Conservation (phyloP, 2,797 vertebrate species). For the Eutrigla gurnardus region DNA sequence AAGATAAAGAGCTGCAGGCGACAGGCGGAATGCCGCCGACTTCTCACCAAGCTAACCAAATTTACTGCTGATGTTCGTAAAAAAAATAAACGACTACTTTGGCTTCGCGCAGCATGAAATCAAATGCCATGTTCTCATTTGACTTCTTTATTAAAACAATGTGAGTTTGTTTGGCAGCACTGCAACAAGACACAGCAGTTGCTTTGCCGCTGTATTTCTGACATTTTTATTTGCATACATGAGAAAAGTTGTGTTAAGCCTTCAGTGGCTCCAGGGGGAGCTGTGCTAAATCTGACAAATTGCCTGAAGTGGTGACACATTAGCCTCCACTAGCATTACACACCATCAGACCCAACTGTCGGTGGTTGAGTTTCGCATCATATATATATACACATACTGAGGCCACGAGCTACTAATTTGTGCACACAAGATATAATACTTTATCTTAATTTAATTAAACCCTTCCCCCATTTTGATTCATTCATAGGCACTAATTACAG, state of each 20-base stretch:
- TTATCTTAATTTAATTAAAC: not conserved
- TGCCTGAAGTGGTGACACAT: not conserved
- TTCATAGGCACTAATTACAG: not conserved
- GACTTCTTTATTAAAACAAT: constrained; percentile 5
- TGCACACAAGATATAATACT: not conserved
- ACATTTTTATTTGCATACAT: not conserved
- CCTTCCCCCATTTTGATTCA: not conserved
- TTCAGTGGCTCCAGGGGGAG: not conserved
- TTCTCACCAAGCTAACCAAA: not conserved
- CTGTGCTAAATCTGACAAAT: not conserved
- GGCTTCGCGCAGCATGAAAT: not conserved
- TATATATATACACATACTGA: not conserved
- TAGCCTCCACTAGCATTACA: not conserved
- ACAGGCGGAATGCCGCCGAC: not conserved
- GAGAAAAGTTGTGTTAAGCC: not conserved
- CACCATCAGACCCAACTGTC: no score
- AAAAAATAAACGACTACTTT: no score
- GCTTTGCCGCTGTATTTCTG: no score
- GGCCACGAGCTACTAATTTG: not conserved
- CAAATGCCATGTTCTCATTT: constrained; percentile 1
- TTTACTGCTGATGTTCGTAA: not conserved
- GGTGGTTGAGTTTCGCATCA: no score
- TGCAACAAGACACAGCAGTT: not conserved
- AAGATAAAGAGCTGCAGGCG: not conserved
- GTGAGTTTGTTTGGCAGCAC: not conserved